Percentiles rank a stretch among this genome's conserved stretches.
Evolutionary conservation across 2,113 vertebrate genomes (phyloP).

Genomic region (Corythoichthys intestinalis): DNA sequence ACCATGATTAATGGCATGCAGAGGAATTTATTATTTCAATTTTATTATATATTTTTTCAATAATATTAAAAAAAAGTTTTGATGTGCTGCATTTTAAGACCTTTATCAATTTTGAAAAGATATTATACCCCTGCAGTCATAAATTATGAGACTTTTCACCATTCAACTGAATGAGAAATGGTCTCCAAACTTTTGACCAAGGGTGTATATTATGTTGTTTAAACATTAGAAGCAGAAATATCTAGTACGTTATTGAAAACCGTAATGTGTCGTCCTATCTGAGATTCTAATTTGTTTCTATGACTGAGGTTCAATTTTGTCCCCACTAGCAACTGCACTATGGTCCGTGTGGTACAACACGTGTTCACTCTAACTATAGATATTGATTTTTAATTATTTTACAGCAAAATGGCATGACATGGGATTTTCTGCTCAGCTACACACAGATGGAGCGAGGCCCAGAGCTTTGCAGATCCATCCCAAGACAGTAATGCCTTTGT

Average conservation of each 20-base stretch:
- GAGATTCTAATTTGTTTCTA: neutral
- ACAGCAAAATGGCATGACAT: constrained; percentile 35
- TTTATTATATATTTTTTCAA: too few species aligned
- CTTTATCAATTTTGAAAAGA: neutral
- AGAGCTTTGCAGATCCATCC: constrained; percentile 20
- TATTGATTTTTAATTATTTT: constrained; percentile 59
- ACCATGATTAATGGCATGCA: too few species aligned
- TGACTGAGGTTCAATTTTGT: constrained; percentile 5
- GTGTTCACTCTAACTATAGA: constrained; percentile 50
- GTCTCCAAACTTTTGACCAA: too few species aligned
- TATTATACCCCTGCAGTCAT: neutral
- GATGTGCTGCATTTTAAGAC: neutral
- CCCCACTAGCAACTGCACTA: constrained; percentile 3
- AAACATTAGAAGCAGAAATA: neutral
- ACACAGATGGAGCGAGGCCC: constrained; percentile 9
- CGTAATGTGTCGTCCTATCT: neutral
- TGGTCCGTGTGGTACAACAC: constrained; percentile 21
- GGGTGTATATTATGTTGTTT: neutral
- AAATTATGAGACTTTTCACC: too few species aligned
- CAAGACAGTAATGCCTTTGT: constrained; percentile 28
- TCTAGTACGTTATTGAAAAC: neutral
- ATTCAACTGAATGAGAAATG: too few species aligned
- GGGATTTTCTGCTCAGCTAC: constrained; percentile 42
- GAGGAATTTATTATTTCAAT: neutral
- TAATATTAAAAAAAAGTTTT: neutral